Evolutionary conservation across 2,113 vertebrate species (phyloP), one percentile per base, ranked within the genome.

Genomic region (Cyprinus carpio): DNA sequence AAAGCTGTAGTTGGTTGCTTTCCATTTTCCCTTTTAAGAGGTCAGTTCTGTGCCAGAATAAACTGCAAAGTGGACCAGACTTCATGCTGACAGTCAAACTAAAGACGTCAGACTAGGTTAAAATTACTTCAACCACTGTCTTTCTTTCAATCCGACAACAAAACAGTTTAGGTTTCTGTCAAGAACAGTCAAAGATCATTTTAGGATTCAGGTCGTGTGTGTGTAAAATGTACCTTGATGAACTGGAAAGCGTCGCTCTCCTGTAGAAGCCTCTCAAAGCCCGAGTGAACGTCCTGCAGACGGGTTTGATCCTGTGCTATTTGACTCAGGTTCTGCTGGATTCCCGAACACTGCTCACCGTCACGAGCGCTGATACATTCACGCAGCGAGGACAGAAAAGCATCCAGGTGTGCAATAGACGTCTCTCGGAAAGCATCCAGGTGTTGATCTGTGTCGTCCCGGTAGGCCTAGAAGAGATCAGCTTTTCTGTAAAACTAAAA

Each of bases 211-310:
- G 12, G 2, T 6, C 6, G 6, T 40, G 37, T 40, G 54, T 37
- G 72, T 11, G 25, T 46, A 5, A 43, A 62, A 43, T 84, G 79
- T 58, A 93, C 94, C 93, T 93, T 88, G 1, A 95, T 89, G 89
- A 94, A 94, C 80, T 86, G 87, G 86, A 95, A 93, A 0, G 93
- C 87, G 76, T 95, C 93, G 12, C 65, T 93, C 43, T 95, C 92
- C 72, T 89, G 88, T 85, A 91, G 65, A 34, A 95, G 91, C 37
- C 49, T 60, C 9, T 93, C 88, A 0, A 94, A 82, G 83, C 89
- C 85, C 0, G 89, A 71, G 77, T 90, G 91, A 31, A 91, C 92
- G 18, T 92, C 91, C 81, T 90, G 88, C 0, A 95, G 92, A 0
- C 90, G 91, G 0, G 64, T 85, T 85, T 92, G 89, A 88, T 95